A percentile compares a stretch with the other conserved stretches of the same genome.
Conservation (phyloP, 2,797 vertebrate species). For the Anguilla anguilla region DNA sequence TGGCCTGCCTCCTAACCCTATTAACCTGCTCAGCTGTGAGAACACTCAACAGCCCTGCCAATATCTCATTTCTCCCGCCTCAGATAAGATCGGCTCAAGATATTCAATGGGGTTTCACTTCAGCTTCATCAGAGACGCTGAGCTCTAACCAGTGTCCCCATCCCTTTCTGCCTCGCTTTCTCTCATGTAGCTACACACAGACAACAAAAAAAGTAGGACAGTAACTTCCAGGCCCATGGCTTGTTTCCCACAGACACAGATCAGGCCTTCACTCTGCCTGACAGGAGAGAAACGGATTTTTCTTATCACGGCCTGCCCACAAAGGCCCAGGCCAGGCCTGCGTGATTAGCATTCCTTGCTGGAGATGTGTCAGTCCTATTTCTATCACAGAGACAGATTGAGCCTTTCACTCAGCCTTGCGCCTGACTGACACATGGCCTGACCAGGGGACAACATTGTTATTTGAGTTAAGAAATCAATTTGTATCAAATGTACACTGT, state of each 20-base stretch:
- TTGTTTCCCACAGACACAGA: constrained; percentile 80
- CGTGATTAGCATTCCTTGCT: constrained; percentile 95
- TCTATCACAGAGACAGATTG: constrained; percentile 98
- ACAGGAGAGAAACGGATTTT: constrained; percentile 89
- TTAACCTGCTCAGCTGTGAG: constrained; percentile 95
- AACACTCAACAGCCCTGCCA: constrained; percentile 90
- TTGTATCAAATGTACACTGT: constrained; percentile 99
- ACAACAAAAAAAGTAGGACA: constrained; percentile 78
- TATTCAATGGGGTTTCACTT: constrained; percentile 89
- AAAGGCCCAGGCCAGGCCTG: constrained; percentile 90
- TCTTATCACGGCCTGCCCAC: constrained; percentile 95
- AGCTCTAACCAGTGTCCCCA: constrained; percentile 73
- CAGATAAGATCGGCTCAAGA: constrained; percentile 95
- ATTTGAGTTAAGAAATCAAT: constrained; percentile 99
- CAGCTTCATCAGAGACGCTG: constrained; percentile 75
- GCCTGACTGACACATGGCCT: constrained; percentile 99
- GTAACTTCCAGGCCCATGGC: constrained; percentile 76
- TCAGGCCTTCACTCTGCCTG: constrained; percentile 75
- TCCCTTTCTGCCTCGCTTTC: constrained; percentile 74
- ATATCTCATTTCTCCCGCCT: constrained; percentile 94
- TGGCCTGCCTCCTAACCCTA: constrained; percentile 92
- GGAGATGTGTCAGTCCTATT: constrained; percentile 88
- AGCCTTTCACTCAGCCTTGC: constrained; percentile 95
- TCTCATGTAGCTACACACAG: constrained; percentile 46
- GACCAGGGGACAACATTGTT: constrained; percentile 99